Base-by-base conservation (phyloP, 2,113 vertebrate species). In the Menura novaehollandiae region DNA sequence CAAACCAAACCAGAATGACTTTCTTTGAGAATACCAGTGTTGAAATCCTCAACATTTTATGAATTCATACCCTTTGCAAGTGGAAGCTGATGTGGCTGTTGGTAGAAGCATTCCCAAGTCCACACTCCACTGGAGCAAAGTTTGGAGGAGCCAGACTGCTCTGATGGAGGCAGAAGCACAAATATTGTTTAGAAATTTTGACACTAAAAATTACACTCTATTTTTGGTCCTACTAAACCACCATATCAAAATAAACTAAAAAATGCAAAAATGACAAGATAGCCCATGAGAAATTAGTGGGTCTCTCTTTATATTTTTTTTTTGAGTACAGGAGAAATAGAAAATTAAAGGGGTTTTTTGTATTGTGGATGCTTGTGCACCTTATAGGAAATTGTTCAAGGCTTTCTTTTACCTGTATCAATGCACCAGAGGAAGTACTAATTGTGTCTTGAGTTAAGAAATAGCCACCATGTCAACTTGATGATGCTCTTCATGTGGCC, bases 341-440 rank as follows among this genome's bases (percentile, higher is more conserved):
- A 80, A 60, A 66, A 46, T 46, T 58, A 51, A 63, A 72, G 76
- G 39, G 6, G 1, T 27, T 74, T 85, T 94, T 37, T 75, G 75
- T 94, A 72, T 91, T 22, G 28, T 95, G 93, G 85, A 96, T 94
- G 72, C 46, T 79, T 92, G 49, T 94, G 95, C 75, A 96, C 93
- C 89, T 96, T 92, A 83, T 62, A 94, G 64, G 26, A 84, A 47
- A 80, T 37, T 72, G 21, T 81, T 86, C 49, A 30, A 89, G 46
- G 63, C 75, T 94, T 88, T 89, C 49, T 35, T 85, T 94, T 85
- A 89, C 72, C 66, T 91, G 82, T 93, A 77, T 95, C 80, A 88
- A 46, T 82, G 84, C 71, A 51, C 85, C 81, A 93, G 85, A 58
- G 76, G 63, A 81, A 93, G 53, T 91, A 52, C 47, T 86, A 62